Evolutionary conservation across 2,113 vertebrate genomes (phyloP).

Genomic region (Ahaetulla prasina): DNA sequence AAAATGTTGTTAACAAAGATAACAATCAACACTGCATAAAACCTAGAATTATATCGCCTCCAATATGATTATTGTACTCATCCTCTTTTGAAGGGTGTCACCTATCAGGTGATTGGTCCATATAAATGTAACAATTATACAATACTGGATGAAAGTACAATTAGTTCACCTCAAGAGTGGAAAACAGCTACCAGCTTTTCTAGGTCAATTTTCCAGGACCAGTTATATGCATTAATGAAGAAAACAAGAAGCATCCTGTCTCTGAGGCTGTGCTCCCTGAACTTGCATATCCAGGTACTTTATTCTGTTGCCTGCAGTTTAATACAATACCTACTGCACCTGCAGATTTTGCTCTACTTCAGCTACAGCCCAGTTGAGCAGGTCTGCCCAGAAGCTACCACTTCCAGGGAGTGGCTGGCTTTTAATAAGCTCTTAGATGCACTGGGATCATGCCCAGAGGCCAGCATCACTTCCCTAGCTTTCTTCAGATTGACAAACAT

Average conservation of each 20-base stretch:
- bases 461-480: neutral
- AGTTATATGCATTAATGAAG: constrained; percentile 23
- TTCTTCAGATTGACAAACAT: neutral
- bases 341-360: constrained; percentile 13
- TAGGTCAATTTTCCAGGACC: neutral
- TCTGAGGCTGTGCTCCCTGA: constrained; percentile 1
- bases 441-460: neutral
- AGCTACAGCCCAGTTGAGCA: constrained; percentile 1
- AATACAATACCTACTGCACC: neutral
- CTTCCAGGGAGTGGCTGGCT: constrained; percentile 19
- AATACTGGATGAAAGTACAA: neutral
- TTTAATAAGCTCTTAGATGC: constrained; percentile 18
- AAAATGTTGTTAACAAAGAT: neutral
- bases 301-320: neutral
- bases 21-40: neutral
- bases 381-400: neutral
- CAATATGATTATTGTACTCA: neutral
- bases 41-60: neutral
- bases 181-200: neutral
- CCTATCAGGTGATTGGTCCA: neutral
- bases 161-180: constrained; percentile 12
- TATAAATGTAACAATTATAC: neutral
- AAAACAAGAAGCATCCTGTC: neutral
- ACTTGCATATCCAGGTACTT: constrained; percentile 8
- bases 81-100: neutral